Evolutionary conservation across 2,888 invertebrate species (phyloP), one percentile per base, ranked within the genome.

Genomic region (Rotaria magnacalcarata): DNA sequence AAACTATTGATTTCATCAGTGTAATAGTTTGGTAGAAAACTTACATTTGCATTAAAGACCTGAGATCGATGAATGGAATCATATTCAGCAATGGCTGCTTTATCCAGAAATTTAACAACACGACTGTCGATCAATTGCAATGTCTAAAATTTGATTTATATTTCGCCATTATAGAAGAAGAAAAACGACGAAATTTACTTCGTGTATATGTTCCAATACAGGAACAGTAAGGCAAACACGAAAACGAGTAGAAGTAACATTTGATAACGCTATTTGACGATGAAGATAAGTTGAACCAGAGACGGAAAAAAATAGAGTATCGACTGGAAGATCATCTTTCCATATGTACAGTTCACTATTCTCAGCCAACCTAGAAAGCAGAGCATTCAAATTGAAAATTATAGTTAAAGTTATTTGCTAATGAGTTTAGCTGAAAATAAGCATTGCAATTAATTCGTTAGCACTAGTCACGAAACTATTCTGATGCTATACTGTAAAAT

Each of bases 101-200:
- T 80, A 47, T 80, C 75, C 24, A 80, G 47, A 43, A 14, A 80
- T 80, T 47, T 43, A 41, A 80, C 75, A 80, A 80, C 47, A 43
- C 16, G 41, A 80, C 24, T 10, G 24, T 80, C 47, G 16, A 80
- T 80, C 10, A 47, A 21, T 80, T 80, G 41, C 2, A 80, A 47
- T 80, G 47, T 80, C 75, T 80, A 24, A 43, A 80, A 43, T 8
- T 34, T 34, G 6, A 16, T 4, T 10, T 10, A 2, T 6, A 14
- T 67, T 14, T 27, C 3, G 4, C 1, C 8, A 50, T 11, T 50
- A 50, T 14, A 1, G 19, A 24, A 47, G 6, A 19, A 47, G 8
- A 47, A 47, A 80, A 11, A 43, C 5, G 7, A 43, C n/a, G n/a
- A 8, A 27, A 24, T 3, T 60, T 80, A 80, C 75, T 8, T 43